phyloP scores from a whole-genome alignment of 2,113 vertebrate genomes.

The Pardalotus punctatus region DNA sequence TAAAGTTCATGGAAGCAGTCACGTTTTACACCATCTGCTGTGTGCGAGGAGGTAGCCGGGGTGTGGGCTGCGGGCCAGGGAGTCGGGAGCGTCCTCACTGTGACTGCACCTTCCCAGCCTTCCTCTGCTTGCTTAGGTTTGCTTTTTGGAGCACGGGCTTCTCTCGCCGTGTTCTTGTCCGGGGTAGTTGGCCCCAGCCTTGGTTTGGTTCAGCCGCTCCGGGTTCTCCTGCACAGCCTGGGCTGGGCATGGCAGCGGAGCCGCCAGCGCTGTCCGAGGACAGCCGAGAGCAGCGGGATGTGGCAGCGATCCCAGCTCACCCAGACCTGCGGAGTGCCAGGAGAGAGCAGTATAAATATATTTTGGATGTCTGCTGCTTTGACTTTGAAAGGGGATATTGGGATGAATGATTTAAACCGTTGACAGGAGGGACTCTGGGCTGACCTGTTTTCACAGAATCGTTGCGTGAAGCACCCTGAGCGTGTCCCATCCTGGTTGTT shows the following conservation, averaged over 20 bases:
- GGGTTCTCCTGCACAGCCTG: neutral
- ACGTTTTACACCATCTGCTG: slow-evolving; percentile 25
- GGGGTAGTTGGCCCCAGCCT: too few relatives aligned
- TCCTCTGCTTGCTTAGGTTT: neutral
- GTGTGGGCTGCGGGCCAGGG: rapidly evolving
- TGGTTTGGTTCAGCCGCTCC: neutral
- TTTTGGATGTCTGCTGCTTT: neutral
- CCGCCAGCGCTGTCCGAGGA: neutral
- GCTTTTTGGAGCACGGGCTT: neutral
- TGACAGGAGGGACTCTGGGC: neutral
- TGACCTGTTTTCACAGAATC: neutral
- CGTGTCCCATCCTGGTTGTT: neutral
- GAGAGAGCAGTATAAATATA: neutral
- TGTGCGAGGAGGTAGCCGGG: neutral
- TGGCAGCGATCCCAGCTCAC: neutral
- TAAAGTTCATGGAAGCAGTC: slow-evolving; percentile 1
- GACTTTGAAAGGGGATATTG: neutral
- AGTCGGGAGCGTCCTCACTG: rapidly evolving
- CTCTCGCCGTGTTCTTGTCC: rapidly evolving
- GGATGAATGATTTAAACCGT: neutral
- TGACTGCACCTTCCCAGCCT: neutral
- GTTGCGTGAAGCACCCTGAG: rapidly evolving
- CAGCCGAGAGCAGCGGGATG: neutral
- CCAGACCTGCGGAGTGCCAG: neutral
- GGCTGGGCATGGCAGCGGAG: neutral